Evolutionary conservation across 2,113 vertebrate genomes (phyloP).

Genomic region (Petrocephalus zakoni): DNA sequence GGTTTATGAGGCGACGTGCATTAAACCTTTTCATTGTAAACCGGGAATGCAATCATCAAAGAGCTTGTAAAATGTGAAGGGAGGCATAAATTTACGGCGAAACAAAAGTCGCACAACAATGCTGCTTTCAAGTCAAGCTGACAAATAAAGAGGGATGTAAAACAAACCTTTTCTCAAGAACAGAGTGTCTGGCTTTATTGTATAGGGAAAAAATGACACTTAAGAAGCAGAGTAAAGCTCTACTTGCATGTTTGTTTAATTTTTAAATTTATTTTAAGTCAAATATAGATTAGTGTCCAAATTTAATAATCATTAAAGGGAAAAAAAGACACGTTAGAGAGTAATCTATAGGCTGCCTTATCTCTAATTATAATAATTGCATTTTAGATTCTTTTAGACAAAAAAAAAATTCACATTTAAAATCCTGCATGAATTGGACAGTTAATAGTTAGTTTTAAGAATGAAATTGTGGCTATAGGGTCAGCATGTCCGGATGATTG

Average conservation of each 20-base stretch:
- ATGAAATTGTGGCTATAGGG: background rate
- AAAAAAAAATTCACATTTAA: background rate
- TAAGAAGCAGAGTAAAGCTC: background rate
- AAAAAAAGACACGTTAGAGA: background rate
- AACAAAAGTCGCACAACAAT: conserved; percentile 18
- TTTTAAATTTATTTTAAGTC: conserved; percentile 39
- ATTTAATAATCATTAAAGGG: conserved; percentile 29
- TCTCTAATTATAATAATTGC: background rate
- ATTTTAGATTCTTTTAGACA: background rate
- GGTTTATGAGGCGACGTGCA: conserved; percentile 19
- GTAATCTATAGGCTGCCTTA: too few relatives aligned
- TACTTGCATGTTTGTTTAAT: conserved; percentile 46
- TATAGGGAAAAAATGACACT: background rate
- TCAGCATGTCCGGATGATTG: background rate
- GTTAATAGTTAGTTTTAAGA: background rate
- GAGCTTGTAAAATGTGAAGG: conserved; percentile 23
- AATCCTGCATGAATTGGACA: background rate
- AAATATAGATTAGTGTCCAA: conserved; percentile 55
- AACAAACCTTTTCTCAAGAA: conserved; percentile 8
- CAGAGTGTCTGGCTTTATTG: background rate
- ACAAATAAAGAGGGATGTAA: conserved; percentile 5
- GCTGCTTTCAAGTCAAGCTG: conserved; percentile 6
- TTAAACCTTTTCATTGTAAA: conserved; percentile 24
- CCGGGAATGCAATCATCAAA: conserved; percentile 21
- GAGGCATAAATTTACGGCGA: conserved; percentile 1